Percentiles rank a stretch among this genome's conserved stretches.
phyloP scores from a whole-genome alignment of 2,888 invertebrate species.

The Peribatodes rhomboidaria region DNA sequence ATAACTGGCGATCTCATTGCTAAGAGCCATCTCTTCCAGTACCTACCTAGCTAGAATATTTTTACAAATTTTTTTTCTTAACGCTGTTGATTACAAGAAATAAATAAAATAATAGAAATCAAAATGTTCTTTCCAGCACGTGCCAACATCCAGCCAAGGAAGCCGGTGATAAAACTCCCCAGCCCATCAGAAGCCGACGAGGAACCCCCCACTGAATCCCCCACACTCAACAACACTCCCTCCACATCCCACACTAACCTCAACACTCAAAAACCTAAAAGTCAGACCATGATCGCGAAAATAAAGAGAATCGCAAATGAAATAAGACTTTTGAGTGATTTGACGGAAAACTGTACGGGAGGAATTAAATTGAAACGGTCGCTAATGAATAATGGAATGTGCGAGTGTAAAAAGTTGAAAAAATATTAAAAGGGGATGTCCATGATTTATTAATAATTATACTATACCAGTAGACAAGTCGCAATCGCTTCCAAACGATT shows the following conservation, averaged over 20 bases:
- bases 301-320: slow-evolving; percentile 71
- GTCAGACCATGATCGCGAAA: slow-evolving; percentile 61
- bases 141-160: slow-evolving; percentile 80
- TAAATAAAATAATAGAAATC: no score
- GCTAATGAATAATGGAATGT: slow-evolving; percentile 43
- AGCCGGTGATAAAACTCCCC: slow-evolving; percentile 73
- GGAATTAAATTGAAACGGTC: slow-evolving; percentile 67
- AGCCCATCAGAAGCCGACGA: slow-evolving; percentile 67
- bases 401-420: slow-evolving; percentile 66
- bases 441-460: no score
- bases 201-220: slow-evolving; percentile 57
- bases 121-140: slow-evolving; percentile 59
- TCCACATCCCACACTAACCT: slow-evolving; percentile 52
- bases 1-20: no score
- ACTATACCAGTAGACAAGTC: no score
- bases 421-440: slow-evolving; percentile 58
- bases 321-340: slow-evolving; percentile 62
- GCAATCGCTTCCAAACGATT: no score
- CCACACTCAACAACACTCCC: slow-evolving; percentile 46
- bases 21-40: no score
- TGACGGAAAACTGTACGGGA: slow-evolving; percentile 58
- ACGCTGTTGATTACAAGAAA: no score
- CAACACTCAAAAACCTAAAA: slow-evolving; percentile 42
- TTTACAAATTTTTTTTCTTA: no score
- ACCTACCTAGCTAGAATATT: no score